phyloP scores from a whole-genome alignment of 2,797 vertebrate genomes.

The Poecile montanus region DNA sequence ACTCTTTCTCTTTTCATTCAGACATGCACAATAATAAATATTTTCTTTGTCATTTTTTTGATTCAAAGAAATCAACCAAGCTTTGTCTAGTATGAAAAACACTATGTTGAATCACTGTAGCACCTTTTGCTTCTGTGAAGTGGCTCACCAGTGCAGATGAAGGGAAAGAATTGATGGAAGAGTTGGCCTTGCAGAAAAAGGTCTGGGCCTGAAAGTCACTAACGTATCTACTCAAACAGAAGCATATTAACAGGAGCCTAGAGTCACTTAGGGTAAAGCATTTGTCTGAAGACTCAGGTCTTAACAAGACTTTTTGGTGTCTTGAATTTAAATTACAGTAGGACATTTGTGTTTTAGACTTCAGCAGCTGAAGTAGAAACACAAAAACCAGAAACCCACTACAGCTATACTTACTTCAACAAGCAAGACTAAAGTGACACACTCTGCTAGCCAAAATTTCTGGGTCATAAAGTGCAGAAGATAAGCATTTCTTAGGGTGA shows the following conservation, averaged over 20 bases:
- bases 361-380: not conserved
- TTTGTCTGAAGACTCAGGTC: not conserved
- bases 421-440: not conserved
- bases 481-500: not conserved
- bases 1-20: not conserved
- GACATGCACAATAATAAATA: not conserved
- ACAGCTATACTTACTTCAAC: not conserved
- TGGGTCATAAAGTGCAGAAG: not conserved
- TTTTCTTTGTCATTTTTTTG: not conserved
- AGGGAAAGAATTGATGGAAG: not conserved
- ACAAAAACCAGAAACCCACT: not conserved
- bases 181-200: not conserved
- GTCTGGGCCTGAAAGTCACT: not conserved
- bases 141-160: fast-evolving
- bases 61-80: not conserved
- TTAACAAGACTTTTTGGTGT: not conserved
- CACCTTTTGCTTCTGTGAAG: not conserved
- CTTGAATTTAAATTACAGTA: not conserved
- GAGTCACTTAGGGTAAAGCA: not conserved
- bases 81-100: not conserved
- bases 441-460: fast-evolving
- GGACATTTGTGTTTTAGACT: not conserved
- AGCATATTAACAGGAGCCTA: not conserved
- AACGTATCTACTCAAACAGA: not conserved
- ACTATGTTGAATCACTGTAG: not conserved